Evolutionary conservation across 2,888 invertebrate genomes (phyloP), one percentile per base, ranked within the genome.

Genomic region (Caenorhabditis drosophilae): DNA sequence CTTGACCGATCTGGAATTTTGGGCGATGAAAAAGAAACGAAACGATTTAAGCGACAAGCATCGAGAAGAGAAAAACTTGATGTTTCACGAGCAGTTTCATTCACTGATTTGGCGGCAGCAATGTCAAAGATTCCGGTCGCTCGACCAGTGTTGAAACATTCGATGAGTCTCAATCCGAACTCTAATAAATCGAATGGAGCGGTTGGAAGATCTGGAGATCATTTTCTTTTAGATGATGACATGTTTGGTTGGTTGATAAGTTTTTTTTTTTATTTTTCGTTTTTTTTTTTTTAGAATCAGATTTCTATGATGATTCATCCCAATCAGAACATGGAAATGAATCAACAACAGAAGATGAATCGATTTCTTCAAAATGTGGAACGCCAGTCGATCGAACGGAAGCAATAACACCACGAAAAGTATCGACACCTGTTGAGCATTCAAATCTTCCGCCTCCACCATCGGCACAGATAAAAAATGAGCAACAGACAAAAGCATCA

Each of bases 101-200:
- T 84, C 67, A 83, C 83, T 26, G 83, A 83, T 64, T 60, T 83
- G 22, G 83, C 83, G 15, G 83, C 83, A 0, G 79, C 79, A 41
- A 75, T 83, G 56, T 80, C 80, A 20, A 78, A 80, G 35, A 67
- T 74, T 4, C 71, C 71, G 0, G 59, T 58, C 4, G 47, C 48
- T 15, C 56, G 73, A 11, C 73, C 73, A 4, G 49, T 61, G 18
- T 42, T 73, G 18, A 49, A 58, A 9, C 73, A 73, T 38, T 68
- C 73, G 34, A 66, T 68, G 64, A 69, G 69, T 34, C 27, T 61
- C 41, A 61, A 67, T 49, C 61, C 67, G 27, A 40, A 49, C 11
- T 44, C 44, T 2, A 45, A 38, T 34, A 36, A 50, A 36, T 12
- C 36, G 4, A n/a, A 40, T 18, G 44, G n/a, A 35, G 15, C 50